phyloP scores from a whole-genome alignment of 2,113 vertebrate species.

The Alligator sinensis region DNA sequence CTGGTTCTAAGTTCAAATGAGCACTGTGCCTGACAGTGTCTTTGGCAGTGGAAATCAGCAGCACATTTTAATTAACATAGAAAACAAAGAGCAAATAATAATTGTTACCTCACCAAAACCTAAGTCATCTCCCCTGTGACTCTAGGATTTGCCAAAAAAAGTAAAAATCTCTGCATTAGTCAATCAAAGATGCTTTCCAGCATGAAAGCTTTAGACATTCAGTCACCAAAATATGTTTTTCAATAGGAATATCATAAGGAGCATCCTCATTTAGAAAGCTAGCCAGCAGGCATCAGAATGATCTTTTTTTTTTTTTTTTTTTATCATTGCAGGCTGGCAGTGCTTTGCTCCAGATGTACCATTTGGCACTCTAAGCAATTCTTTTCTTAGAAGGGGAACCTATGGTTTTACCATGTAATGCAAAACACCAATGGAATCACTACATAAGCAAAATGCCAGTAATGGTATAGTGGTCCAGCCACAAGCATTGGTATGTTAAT shows the following conservation, averaged over 20 bases:
- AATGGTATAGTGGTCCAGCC: constrained; percentile 87
- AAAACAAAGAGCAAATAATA: constrained; percentile 83
- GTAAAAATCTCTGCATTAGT: constrained; percentile 74
- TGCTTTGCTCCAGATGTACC: constrained; percentile 84
- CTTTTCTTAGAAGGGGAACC: constrained; percentile 77
- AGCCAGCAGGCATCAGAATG: constrained; percentile 41
- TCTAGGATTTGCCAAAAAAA: constrained; percentile 72
- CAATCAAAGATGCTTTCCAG: constrained; percentile 79
- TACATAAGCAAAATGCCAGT: constrained; percentile 92
- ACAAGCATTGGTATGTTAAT: constrained; percentile 87
- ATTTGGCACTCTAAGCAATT: constrained; percentile 81
- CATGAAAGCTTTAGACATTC: constrained; percentile 27
- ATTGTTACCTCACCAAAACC: constrained; percentile 80
- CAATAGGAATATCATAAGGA: constrained; percentile 69
- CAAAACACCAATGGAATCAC: constrained; percentile 90
- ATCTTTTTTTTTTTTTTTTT: constrained; percentile 26
- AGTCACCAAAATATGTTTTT: constrained; percentile 65
- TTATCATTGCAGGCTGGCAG: constrained; percentile 78
- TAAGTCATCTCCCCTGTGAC: constrained; percentile 66
- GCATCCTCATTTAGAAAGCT: constrained; percentile 77
- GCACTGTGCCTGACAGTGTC: constrained; percentile 41
- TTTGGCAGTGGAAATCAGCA: constrained; percentile 77
- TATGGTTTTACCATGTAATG: constrained; percentile 77
- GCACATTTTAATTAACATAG: constrained; percentile 78
- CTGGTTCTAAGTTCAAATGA: background rate